Evolutionary conservation across 2,888 invertebrate species (phyloP), one percentile per base, ranked within the genome.

Genomic region (Ptychoptera contaminata): DNA sequence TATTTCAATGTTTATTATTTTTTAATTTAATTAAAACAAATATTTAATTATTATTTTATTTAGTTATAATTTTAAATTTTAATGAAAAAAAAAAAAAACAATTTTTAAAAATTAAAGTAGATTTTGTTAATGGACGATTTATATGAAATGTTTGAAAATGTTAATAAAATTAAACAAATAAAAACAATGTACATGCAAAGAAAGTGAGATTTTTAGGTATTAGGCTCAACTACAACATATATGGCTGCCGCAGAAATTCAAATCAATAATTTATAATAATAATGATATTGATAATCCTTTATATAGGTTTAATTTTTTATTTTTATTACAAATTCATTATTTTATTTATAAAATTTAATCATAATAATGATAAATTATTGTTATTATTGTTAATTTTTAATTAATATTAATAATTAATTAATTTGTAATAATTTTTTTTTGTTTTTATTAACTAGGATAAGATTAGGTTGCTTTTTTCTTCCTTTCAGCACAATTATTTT

Each of bases 401-500:
- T 30, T 30, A 6, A 8, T 30, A 30, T 8, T 8, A 30, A 30
- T 30, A 30, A 30, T 11, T 32, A 32, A 32, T 32, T 32, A n/a
- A 32, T 11, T 32, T 32, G 9, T 32, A 23, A 23, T 23, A 23
- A 23, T 5, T 16, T 15, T 40, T 40, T 40, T 30, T 16, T 40
- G 31, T 32, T 31, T 40, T 40, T 40, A 40, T 40, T 32, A 40
- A 11, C 3, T 30, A 40, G 31, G 16, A 2, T 37, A 15, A 16
- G 44, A 47, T 57, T 53, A 59, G 62, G 64, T 64, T 65, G 75
- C 76, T 76, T 76, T 74, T n/a, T 76, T 72, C 63, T 71, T 67
- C 73, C 74, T 73, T 76, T 69, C 74, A 76, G 77, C 76, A 77
- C 78, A 71, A 70, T 77, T 77, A 73, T 68, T 76, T 77, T 77